Percentiles rank a stretch among this genome's conserved stretches.
Conservation (phyloP, 2,113 vertebrate genomes). For the Gadus macrocephalus region DNA sequence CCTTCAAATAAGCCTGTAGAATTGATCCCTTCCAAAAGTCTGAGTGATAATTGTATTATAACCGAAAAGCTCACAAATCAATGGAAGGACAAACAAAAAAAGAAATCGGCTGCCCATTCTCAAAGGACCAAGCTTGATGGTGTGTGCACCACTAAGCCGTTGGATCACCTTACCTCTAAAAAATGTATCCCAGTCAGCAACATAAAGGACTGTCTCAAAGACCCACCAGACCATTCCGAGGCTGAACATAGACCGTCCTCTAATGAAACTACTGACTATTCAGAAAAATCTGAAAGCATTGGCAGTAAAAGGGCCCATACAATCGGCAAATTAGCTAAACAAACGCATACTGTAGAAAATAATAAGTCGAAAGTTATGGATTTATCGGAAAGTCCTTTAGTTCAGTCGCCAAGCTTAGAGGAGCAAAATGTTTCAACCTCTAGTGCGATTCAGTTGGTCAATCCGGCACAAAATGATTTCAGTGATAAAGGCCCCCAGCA, state of each 20-base stretch:
- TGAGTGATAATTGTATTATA: too few relatives aligned
- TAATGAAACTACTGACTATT: not conserved
- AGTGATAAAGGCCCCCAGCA: slow-evolving; percentile 24
- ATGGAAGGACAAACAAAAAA: not conserved
- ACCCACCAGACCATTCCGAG: slow-evolving; percentile 17
- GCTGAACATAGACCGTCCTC: not conserved
- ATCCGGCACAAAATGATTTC: slow-evolving; percentile 54
- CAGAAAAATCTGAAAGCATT: not conserved
- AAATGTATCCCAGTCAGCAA: slow-evolving; percentile 9
- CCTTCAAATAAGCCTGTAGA: slow-evolving; percentile 17
- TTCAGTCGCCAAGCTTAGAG: slow-evolving; percentile 22
- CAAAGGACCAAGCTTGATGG: not conserved
- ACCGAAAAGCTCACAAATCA: too few relatives aligned
- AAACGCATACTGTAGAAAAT: slow-evolving; percentile 20
- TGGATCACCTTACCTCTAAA: slow-evolving; percentile 17
- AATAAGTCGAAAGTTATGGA: not conserved
- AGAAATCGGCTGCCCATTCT: slow-evolving; percentile 7
- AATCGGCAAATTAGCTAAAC: slow-evolving; percentile 3
- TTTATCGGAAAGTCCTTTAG: slow-evolving; percentile 17
- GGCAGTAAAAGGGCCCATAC: not conserved
- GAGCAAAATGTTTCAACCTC: slow-evolving; percentile 38
- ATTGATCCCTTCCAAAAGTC: too few relatives aligned
- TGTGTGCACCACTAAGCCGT: not conserved
- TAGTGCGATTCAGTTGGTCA: slow-evolving; percentile 40
- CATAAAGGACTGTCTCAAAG: not conserved